Evolutionary conservation across 2,888 invertebrate species (phyloP).

Genomic region (Phorcus lineatus): DNA sequence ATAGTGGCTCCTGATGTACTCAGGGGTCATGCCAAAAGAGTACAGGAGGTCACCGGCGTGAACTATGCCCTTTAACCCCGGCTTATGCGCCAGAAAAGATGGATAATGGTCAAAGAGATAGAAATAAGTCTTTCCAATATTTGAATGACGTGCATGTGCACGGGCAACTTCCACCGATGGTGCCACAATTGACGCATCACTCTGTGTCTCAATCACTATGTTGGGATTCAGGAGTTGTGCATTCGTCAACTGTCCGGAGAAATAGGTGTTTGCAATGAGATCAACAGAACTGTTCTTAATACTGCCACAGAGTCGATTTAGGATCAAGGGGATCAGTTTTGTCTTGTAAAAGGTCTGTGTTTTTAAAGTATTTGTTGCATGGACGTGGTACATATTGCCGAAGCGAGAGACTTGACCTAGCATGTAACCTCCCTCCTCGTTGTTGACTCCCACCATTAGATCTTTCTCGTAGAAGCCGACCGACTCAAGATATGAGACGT

Average conservation of each 20-base stretch:
- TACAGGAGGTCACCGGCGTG: not conserved
- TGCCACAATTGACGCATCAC: not conserved
- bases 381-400: not conserved
- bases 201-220: not conserved
- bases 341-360: not conserved
- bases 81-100: not conserved
- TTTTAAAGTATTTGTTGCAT: not conserved
- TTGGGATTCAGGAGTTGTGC: not conserved
- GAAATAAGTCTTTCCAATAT: not conserved
- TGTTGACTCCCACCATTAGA: conserved; percentile 30
- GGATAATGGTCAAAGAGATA: conserved; percentile 2
- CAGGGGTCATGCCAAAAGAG: not conserved
- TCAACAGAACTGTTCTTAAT: not conserved
- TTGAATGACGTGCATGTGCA: not conserved
- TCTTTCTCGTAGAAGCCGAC: conserved; percentile 17
- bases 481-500: not conserved
- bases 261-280: not conserved
- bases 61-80: not conserved
- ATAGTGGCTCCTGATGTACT: not conserved
- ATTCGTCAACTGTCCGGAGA: not conserved
- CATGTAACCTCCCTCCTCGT: conserved; percentile 21
- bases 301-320: not conserved
- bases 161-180: not conserved
- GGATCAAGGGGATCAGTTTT: not conserved
- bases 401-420: not conserved